These are phyloP conservation scores for Drosophila tristis DNA, from an alignment of 1,140 invertebrate genomes.

Conservation along the genomic window DNA sequence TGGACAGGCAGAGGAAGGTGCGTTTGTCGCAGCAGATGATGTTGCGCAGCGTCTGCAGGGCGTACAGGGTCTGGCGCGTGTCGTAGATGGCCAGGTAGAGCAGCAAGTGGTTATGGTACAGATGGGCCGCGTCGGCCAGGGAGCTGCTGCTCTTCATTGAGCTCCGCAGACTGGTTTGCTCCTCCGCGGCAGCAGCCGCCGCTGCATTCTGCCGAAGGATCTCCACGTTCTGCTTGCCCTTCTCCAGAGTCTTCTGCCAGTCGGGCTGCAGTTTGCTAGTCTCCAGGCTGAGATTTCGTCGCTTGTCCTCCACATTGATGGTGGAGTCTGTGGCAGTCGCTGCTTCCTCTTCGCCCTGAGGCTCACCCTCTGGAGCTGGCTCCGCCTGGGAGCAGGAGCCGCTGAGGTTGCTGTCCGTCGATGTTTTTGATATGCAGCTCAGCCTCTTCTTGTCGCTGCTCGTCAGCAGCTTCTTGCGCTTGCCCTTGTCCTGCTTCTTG, in stretches of 20 bases:
- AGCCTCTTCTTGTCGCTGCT: constrained; percentile 75
- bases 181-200: constrained; percentile 53
- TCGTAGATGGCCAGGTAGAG: constrained; percentile 94
- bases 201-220: constrained; percentile 74
- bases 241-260: constrained; percentile 77
- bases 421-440: constrained; percentile 81
- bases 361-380: constrained; percentile 17
- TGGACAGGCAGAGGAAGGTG: constrained; percentile 89
- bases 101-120: constrained; percentile 93
- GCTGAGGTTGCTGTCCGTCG: constrained; percentile 78
- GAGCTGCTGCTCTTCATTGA: constrained; percentile 71
- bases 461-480: constrained; percentile 62
- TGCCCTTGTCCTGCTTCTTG: constrained; percentile 60
- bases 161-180: constrained; percentile 64
- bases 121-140: constrained; percentile 86
- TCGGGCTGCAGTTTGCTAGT: constrained; percentile 69
- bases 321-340: constrained; percentile 41
- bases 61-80: constrained; percentile 90
- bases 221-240: constrained; percentile 82
- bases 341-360: constrained; percentile 39
- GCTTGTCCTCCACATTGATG: constrained; percentile 83
- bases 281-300: constrained; percentile 77
- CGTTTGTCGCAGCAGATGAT: constrained; percentile 90
- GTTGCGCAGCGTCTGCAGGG: constrained; percentile 90
- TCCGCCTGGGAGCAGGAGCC: constrained; percentile 58